These are phyloP conservation scores for Trichonephila clavata DNA, from an alignment of 1,140 invertebrate genomes.

Conservation along the genomic window DNA sequence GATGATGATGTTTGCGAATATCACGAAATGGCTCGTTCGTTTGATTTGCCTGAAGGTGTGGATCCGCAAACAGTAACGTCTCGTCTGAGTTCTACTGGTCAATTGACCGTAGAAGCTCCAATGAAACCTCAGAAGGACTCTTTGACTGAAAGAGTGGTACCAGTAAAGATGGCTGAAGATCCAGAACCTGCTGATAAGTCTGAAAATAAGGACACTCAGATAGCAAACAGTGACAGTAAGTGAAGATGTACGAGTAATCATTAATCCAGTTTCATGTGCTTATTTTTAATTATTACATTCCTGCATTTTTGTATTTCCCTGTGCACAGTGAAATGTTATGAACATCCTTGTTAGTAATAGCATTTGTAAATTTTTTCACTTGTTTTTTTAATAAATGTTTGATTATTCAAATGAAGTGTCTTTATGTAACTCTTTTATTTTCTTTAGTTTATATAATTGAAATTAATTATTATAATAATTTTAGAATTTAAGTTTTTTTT, in stretches of 20 bases:
- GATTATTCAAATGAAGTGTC: too few relatives aligned
- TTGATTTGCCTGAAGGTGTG: constrained; percentile 17
- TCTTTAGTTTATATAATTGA: too few relatives aligned
- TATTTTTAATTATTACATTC: too few relatives aligned
- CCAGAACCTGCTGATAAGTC: background rate
- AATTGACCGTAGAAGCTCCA: constrained; percentile 63
- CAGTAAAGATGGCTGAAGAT: background rate
- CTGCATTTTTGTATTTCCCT: too few relatives aligned
- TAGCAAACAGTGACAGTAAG: background rate
- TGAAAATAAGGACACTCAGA: background rate
- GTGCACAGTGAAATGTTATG: too few relatives aligned
- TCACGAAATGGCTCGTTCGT: constrained; percentile 41
- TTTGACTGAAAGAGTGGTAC: background rate
- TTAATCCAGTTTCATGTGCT: too few relatives aligned
- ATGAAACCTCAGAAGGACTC: background rate
- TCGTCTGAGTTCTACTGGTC: background rate
- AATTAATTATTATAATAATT: too few relatives aligned
- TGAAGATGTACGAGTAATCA: background rate
- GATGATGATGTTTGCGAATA: constrained; percentile 51
- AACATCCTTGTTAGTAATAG: too few relatives aligned
- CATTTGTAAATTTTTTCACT: too few relatives aligned
- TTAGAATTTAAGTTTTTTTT: too few relatives aligned
- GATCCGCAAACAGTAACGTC: constrained; percentile 33
- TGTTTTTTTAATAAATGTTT: too few relatives aligned
- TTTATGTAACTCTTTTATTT: too few relatives aligned